These are phyloP conservation scores for Pogonomyrmex californicus DNA, from an alignment of 1,140 invertebrate genomes.

Conservation along the genomic window DNA sequence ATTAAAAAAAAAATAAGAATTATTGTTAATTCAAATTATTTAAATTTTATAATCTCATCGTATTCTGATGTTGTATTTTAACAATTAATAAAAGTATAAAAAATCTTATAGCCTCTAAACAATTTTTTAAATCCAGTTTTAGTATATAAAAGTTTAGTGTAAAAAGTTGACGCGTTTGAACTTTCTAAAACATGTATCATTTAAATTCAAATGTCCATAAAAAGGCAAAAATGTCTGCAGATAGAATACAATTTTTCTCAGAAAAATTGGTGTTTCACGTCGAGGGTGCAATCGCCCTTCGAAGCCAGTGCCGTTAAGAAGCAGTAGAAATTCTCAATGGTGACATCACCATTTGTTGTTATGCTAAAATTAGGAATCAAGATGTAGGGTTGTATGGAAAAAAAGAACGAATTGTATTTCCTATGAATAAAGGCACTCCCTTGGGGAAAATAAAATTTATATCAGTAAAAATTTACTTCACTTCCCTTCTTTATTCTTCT, in stretches of 20 bases:
- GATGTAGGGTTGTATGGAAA: slow-evolving; percentile 15
- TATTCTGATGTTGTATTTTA: neutral
- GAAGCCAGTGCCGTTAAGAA: slow-evolving; percentile 66
- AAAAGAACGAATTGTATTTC: slow-evolving; percentile 56
- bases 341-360: slow-evolving; percentile 65
- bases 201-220: neutral
- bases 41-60: neutral
- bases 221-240: neutral
- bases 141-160: neutral
- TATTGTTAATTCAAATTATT: neutral
- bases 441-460: slow-evolving; percentile 66
- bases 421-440: slow-evolving; percentile 63
- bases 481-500: neutral
- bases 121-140: neutral
- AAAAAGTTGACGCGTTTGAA: neutral
- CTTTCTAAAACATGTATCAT: neutral
- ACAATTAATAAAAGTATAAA: slow-evolving; percentile 1
- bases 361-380: slow-evolving; percentile 63
- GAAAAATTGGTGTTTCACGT: slow-evolving; percentile 48
- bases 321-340: slow-evolving; percentile 68
- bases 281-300: slow-evolving; percentile 64
- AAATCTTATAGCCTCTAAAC: neutral
- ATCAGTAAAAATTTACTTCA: slow-evolving; percentile 50
- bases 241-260: neutral
- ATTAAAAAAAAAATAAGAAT: neutral